Evolutionary conservation across 2,797 vertebrate genomes (phyloP).

Genomic region (Artibeus lituratus): DNA sequence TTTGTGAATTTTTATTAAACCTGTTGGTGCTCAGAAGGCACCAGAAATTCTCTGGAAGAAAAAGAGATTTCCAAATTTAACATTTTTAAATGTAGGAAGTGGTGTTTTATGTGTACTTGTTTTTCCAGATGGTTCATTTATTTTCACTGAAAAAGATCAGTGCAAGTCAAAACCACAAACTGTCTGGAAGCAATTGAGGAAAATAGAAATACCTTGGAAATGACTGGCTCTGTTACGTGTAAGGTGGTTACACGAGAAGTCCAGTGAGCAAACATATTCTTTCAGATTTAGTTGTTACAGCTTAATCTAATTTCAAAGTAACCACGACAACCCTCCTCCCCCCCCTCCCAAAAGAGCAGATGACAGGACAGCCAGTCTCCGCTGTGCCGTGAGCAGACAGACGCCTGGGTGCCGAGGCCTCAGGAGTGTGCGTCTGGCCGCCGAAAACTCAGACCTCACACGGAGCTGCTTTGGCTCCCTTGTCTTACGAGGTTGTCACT

Average conservation of each 20-base stretch:
- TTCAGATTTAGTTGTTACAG: constrained; percentile 54
- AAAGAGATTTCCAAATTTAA: constrained; percentile 57
- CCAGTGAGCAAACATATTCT: constrained; percentile 49
- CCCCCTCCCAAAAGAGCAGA: background rate
- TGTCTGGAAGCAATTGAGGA: constrained; percentile 70
- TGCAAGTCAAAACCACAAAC: constrained; percentile 69
- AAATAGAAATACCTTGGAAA: constrained; percentile 66
- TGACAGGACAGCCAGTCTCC: background rate
- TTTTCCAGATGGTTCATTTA: constrained; percentile 74
- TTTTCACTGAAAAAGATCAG: constrained; percentile 73
- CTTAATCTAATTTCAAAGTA: constrained; percentile 65
- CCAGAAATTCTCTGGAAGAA: constrained; percentile 39
- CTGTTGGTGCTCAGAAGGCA: background rate
- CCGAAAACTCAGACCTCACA: background rate
- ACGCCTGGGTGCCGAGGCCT: background rate
- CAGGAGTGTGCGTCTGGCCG: rapidly evolving
- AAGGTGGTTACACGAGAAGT: constrained; percentile 45
- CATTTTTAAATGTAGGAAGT: constrained; percentile 71
- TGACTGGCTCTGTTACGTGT: constrained; percentile 44
- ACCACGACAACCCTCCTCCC: background rate
- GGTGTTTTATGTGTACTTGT: constrained; percentile 66
- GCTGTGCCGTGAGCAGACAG: background rate
- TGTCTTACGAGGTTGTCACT: background rate
- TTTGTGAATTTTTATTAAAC: constrained; percentile 57
- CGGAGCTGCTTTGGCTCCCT: background rate